A percentile compares a stretch with the other conserved stretches of the same genome.
Conservation (phyloP, 2,797 vertebrate genomes). For the Heterohyrax brucei region DNA sequence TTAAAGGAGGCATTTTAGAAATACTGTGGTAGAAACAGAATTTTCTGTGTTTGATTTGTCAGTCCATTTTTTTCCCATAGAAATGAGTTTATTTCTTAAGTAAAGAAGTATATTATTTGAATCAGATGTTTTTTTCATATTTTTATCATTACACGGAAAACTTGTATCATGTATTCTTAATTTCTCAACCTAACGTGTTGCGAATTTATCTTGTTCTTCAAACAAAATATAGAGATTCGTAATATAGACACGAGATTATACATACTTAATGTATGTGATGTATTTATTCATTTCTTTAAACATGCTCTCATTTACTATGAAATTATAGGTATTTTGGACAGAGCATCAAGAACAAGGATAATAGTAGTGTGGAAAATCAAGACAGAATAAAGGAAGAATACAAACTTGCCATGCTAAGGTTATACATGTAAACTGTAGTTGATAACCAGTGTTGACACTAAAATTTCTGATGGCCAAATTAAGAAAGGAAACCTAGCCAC, state of each 20-base stretch:
- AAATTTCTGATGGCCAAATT: not conserved
- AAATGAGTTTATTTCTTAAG: slow-evolving; percentile 22
- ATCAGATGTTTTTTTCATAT: not conserved
- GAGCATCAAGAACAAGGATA: not conserved
- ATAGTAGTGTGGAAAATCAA: slow-evolving; percentile 9
- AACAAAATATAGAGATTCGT: not conserved
- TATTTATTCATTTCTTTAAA: slow-evolving; percentile 1
- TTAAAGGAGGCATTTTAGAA: slow-evolving; percentile 29
- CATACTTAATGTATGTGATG: not conserved
- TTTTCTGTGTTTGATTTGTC: slow-evolving; percentile 44
- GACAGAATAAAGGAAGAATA: not conserved
- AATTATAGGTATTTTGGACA: not conserved
- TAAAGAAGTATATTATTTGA: not conserved
- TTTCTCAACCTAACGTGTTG: not conserved
- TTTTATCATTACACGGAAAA: not conserved
- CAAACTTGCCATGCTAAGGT: not conserved
- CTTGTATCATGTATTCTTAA: not conserved
- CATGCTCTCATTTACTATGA: not conserved
- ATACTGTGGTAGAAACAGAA: not conserved
- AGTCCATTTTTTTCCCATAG: not conserved
- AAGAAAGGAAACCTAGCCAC: not conserved
- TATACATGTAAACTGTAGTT: not conserved
- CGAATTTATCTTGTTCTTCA: not conserved
- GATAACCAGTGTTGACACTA: not conserved
- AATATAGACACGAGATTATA: not conserved